These are phyloP conservation scores for Leucophora obtusa DNA, from an alignment of 2,888 invertebrate genomes.

Conservation along the genomic window DNA sequence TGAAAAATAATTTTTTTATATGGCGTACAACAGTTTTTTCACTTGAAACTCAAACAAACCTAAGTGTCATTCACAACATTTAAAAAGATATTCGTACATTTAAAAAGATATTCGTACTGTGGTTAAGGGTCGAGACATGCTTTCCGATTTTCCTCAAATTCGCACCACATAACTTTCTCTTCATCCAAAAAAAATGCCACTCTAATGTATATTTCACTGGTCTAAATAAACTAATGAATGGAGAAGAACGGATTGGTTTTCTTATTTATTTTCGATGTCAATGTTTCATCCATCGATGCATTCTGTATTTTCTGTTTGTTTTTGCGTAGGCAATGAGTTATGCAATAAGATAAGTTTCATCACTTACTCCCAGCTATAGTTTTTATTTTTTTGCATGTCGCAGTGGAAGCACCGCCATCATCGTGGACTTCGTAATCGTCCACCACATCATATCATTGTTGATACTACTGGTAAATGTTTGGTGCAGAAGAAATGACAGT, in stretches of 20 bases:
- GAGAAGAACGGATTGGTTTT: not conserved
- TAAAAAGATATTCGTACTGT: too few relatives aligned
- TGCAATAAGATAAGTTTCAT: not conserved
- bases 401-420: not conserved
- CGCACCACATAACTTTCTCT: too few relatives aligned
- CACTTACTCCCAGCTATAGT: not conserved
- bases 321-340: not conserved
- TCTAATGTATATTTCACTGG: too few relatives aligned
- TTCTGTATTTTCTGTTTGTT: not conserved
- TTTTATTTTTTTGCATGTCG: not conserved
- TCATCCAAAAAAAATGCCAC: too few relatives aligned
- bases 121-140: too few relatives aligned
- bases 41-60: too few relatives aligned
- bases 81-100: too few relatives aligned
- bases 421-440: not conserved
- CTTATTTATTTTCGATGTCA: not conserved
- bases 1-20: too few relatives aligned
- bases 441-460: slow-evolving; percentile 1
- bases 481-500: not conserved
- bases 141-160: too few relatives aligned
- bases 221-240: not conserved
- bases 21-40: too few relatives aligned
- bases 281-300: slow-evolving; percentile 5
- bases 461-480: not conserved
- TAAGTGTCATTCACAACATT: too few relatives aligned